These are phyloP conservation scores for Thunnus albacares DNA, from an alignment of 2,797 vertebrate species.

Conservation along the genomic window DNA sequence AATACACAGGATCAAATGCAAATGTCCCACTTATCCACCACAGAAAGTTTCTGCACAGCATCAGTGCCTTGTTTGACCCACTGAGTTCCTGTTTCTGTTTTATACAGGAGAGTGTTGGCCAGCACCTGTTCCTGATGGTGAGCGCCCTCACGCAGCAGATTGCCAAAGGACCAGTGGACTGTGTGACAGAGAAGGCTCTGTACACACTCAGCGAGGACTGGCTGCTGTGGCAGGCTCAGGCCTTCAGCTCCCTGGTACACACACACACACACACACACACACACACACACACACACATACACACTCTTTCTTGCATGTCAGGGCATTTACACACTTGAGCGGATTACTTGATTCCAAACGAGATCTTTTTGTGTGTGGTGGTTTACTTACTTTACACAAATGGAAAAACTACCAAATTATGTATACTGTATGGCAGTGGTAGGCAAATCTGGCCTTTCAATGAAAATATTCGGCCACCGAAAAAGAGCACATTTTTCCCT, in stretches of 20 bases:
- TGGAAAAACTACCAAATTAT: not conserved
- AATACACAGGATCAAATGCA: not conserved
- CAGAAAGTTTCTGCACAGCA: not conserved
- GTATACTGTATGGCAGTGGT: too few relatives aligned
- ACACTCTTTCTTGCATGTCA: constrained; percentile 30
- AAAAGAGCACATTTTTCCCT: too few relatives aligned
- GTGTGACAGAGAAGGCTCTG: constrained; percentile 93
- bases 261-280: constrained; percentile 38
- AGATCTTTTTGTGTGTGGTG: not conserved
- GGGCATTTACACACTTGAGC: not conserved
- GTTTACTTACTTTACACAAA: constrained; percentile 1
- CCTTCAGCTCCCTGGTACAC: constrained; percentile 91
- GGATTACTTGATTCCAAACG: not conserved
- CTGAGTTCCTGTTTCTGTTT: constrained; percentile 8
- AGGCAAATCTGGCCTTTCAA: too few relatives aligned
- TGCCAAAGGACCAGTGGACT: constrained; percentile 94
- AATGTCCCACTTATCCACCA: not conserved
- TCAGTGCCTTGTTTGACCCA: not conserved
- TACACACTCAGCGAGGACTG: constrained; percentile 98
- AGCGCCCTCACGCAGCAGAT: constrained; percentile 94
- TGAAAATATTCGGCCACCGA: too few relatives aligned
- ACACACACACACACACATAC: constrained; percentile 42
- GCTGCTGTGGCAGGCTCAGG: constrained; percentile 95
- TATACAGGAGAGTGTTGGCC: constrained; percentile 94
- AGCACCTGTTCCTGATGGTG: constrained; percentile 93